Conservation (phyloP, 1,140 invertebrate genomes). For the Meloidogyne floridensis region DNA sequence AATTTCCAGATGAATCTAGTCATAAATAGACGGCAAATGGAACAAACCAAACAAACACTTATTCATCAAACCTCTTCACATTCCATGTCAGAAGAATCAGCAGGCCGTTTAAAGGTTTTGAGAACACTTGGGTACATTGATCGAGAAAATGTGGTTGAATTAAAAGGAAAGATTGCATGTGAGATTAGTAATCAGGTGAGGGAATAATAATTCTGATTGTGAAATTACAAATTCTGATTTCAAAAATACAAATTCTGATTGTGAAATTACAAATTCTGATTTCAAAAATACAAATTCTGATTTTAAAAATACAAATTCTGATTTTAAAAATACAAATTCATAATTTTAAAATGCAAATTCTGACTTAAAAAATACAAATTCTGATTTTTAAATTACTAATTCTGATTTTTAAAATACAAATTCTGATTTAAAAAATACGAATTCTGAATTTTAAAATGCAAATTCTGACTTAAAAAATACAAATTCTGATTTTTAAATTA, state of each 20-base stretch:
- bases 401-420: no score
- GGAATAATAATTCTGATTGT: not conserved
- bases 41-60: slow-evolving; percentile 29
- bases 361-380: no score
- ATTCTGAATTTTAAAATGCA: no score
- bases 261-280: no score
- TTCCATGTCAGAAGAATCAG: slow-evolving; percentile 86
- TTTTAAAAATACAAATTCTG: no score
- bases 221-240: not conserved
- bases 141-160: slow-evolving; percentile 73
- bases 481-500: no score
- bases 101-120: slow-evolving; percentile 80
- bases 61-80: slow-evolving; percentile 74
- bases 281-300: not conserved
- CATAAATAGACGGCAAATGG: slow-evolving; percentile 7
- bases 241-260: no score
- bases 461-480: no score
- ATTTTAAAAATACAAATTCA: no score
- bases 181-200: slow-evolving; percentile 79
- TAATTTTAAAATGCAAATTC: no score
- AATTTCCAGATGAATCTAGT: slow-evolving; percentile 2
- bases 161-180: slow-evolving; percentile 91
- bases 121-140: slow-evolving; percentile 76
- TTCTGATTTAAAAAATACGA: no score
- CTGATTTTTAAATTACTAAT: no score